Evolutionary conservation across 1,140 invertebrate genomes (phyloP).

Genomic region (Globodera rostochiensis): DNA sequence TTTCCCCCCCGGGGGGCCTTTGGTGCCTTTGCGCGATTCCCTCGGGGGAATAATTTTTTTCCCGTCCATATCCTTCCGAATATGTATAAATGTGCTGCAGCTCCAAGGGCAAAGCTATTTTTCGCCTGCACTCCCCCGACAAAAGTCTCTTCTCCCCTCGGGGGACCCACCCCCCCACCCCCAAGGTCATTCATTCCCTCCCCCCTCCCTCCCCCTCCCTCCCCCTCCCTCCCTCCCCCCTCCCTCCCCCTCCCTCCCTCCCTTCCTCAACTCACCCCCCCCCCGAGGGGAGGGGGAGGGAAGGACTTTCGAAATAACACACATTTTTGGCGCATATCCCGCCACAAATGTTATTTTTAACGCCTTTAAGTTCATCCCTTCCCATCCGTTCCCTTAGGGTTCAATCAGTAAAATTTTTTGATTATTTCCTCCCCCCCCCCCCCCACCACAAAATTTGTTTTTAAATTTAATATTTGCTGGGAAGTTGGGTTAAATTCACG

Average conservation of each 20-base stretch:
- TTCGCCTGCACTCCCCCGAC: not conserved
- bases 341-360: not conserved
- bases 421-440: not conserved
- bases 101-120: constrained; percentile 2
- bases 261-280: too few species aligned
- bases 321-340: constrained; percentile 2
- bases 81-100: not conserved
- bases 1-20: not conserved
- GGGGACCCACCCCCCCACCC: too few species aligned
- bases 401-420: not conserved
- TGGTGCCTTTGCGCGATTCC: not conserved
- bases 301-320: not conserved
- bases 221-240: too few species aligned
- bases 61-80: not conserved
- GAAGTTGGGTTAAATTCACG: not conserved
- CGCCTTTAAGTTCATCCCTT: not conserved
- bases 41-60: constrained; percentile 2
- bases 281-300: too few species aligned
- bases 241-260: not conserved
- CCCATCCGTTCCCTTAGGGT: not conserved
- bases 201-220: too few species aligned
- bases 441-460: too few species aligned
- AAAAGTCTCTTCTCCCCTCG: too few species aligned
- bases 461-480: too few species aligned
- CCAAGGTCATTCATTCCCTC: not conserved